Evolutionary conservation across 2,113 vertebrate genomes (phyloP).

Genomic region (Stigmatopora argus): DNA sequence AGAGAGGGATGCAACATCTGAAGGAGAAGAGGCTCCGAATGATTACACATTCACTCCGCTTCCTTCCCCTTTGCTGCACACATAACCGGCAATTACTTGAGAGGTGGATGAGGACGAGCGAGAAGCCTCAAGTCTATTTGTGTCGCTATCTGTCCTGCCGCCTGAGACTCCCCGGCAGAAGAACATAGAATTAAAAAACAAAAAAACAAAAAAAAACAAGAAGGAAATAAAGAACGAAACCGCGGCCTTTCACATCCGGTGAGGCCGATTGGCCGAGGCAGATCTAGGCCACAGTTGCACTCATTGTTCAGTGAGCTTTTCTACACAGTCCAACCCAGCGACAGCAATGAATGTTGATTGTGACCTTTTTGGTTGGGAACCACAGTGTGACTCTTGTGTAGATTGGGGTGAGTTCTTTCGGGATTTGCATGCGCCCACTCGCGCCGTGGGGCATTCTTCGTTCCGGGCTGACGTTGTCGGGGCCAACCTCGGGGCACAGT

Average conservation of each 20-base stretch:
- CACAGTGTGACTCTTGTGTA: slow-evolving; percentile 39
- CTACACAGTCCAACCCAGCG: slow-evolving; percentile 96
- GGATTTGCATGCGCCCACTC: slow-evolving; percentile 37
- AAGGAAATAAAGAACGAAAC: slow-evolving; percentile 56
- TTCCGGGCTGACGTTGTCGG: slow-evolving; percentile 17
- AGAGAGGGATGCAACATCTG: slow-evolving; percentile 66
- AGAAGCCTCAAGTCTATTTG: slow-evolving; percentile 70
- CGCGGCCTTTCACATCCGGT: slow-evolving; percentile 53
- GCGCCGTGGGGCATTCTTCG: slow-evolving; percentile 21
- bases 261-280: slow-evolving; percentile 54
- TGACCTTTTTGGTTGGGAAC: slow-evolving; percentile 81
- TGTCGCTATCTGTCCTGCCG: slow-evolving; percentile 47
- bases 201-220: slow-evolving; percentile 47
- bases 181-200: slow-evolving; percentile 61
- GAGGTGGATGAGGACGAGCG: slow-evolving; percentile 68
- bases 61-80: slow-evolving; percentile 71
- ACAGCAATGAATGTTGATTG: slow-evolving; percentile 99
- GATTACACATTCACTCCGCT: slow-evolving; percentile 76
- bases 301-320: slow-evolving; percentile 99
- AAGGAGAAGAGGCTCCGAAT: slow-evolving; percentile 73
- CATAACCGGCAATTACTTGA: slow-evolving; percentile 74
- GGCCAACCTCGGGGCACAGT: slow-evolving; percentile 90
- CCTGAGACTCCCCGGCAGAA: slow-evolving; percentile 46
- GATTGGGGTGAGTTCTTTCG: slow-evolving; percentile 11
- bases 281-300: slow-evolving; percentile 97